phyloP scores from a whole-genome alignment of 1,140 invertebrate genomes.

The Antheraea mylitta region DNA sequence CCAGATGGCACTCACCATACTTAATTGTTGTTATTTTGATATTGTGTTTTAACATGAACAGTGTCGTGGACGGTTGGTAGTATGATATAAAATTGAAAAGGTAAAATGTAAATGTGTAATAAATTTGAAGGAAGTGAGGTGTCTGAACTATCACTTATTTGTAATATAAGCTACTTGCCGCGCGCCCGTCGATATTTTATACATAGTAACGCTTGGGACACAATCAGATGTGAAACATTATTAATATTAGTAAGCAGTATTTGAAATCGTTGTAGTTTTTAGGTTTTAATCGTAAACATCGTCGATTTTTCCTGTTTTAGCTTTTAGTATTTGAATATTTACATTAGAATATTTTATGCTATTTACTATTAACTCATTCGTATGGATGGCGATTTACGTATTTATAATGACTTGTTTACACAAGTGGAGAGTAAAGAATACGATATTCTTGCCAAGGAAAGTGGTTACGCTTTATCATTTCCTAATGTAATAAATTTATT shows the following conservation, averaged over 20 bases:
- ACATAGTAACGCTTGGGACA: neutral
- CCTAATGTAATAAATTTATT: too few species aligned
- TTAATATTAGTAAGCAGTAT: neutral
- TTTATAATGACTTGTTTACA: neutral
- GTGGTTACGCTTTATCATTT: too few species aligned
- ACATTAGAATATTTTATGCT: neutral
- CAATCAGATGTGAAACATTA: neutral
- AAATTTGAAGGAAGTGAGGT: neutral
- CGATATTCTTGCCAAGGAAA: too few species aligned
- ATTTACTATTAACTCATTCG: neutral
- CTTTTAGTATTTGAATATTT: neutral
- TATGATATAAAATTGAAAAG: too few species aligned
- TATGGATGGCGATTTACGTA: neutral
- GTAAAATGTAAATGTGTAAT: neutral
- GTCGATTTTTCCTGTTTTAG: neutral
- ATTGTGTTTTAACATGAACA: too few species aligned
- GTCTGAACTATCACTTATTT: neutral
- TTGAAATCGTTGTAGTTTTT: neutral
- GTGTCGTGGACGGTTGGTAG: too few species aligned
- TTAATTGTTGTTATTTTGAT: too few species aligned
- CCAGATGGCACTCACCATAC: too few species aligned
- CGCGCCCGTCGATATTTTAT: conserved; percentile 20
- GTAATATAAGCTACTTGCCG: conserved; percentile 25
- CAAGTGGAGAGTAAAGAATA: neutral
- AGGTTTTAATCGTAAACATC: neutral